Evolutionary conservation across 2,113 vertebrate genomes (phyloP), one percentile per base, ranked within the genome.

Genomic region (Plotosus lineatus): DNA sequence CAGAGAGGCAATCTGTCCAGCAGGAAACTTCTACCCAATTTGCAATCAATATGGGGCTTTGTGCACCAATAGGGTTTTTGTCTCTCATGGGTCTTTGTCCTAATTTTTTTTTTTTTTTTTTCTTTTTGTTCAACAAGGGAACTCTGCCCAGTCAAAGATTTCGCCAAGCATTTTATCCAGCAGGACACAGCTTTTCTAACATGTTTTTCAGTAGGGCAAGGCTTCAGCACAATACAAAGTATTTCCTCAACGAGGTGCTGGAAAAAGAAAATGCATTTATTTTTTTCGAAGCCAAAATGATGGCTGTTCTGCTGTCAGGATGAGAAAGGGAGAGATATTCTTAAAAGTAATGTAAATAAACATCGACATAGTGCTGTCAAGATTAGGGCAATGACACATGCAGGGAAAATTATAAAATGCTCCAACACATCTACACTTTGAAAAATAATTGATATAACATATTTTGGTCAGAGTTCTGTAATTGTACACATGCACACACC

Each of bases 131-230:
- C 40, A 44, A 23, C 7, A 66, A 23, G 19, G 63, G 63, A n/a
- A 68, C 11, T 21, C 21, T 42, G 63, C 38, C 63, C 19, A 44
- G 23, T 44, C 21, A 4, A 23, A n/a, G 23, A 44, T 44, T 68
- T 68, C 44, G 65, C 38, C 65, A 68, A 12, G 23, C 38, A 68
- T 68, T 68, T 68, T 68, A 11, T 68, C 65, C 38, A 68, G 12
- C 38, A 68, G 38, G 12, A n/a, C n/a, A n/a, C n/a, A n/a, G n/a
- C n/a, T n/a, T n/a, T n/a, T n/a, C n/a, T n/a, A n/a, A n/a, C n/a
- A n/a, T n/a, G n/a, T n/a, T n/a, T n/a, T n/a, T n/a, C n/a, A n/a
- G n/a, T n/a, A n/a, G n/a, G n/a, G n/a, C n/a, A n/a, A 44, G 4
- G 10, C 11, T 68, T 66, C 21, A 40, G 33, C 19, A 38, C 31